Percentiles rank a stretch among this genome's conserved stretches.
Evolutionary conservation across 2,113 vertebrate species (phyloP).

Genomic region (Piaya cayana): DNA sequence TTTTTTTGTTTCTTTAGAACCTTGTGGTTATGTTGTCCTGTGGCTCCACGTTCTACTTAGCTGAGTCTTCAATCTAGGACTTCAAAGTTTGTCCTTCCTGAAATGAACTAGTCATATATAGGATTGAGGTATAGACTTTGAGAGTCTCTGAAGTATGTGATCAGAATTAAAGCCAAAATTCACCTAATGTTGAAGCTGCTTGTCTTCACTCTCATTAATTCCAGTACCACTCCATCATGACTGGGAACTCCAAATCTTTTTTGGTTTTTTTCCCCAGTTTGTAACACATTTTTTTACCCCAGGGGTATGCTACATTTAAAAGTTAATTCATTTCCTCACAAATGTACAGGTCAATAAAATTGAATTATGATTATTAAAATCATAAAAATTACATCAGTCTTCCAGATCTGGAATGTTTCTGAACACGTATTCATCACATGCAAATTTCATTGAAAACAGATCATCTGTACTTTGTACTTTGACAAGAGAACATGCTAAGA

Average conservation of each 20-base stretch:
- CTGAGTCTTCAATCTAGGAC: not conserved
- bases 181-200: not conserved
- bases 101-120: not conserved
- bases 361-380: conserved; percentile 37
- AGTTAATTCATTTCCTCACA: conserved; percentile 54
- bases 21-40: not conserved
- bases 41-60: not conserved
- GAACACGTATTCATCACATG: not conserved
- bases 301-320: not conserved
- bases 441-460: not conserved
- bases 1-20: not conserved
- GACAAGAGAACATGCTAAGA: not conserved
- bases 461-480: not conserved
- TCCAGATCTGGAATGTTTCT: not conserved
- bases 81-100: not conserved
- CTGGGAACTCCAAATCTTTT: not conserved
- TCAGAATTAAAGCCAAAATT: not conserved
- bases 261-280: not conserved
- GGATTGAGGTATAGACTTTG: not conserved
- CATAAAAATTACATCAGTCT: not conserved
- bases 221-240: not conserved
- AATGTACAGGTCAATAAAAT: conserved; percentile 18
- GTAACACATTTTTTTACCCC: not conserved
- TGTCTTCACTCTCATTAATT: not conserved
- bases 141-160: not conserved